Evolutionary conservation across 2,797 vertebrate genomes (phyloP), one percentile per base, ranked within the genome.

Genomic region (Ctenopoma kingsleyae): DNA sequence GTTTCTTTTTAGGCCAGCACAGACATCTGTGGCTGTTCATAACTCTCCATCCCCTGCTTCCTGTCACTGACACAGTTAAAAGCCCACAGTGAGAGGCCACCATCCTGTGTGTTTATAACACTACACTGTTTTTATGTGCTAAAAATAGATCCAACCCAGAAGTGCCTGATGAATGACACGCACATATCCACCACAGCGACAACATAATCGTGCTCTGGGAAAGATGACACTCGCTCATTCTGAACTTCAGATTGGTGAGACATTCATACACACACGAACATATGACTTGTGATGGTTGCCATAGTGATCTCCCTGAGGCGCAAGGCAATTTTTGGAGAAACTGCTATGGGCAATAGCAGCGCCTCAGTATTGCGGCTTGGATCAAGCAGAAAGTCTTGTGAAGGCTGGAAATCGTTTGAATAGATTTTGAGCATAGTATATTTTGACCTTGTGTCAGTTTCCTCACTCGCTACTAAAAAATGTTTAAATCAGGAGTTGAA

Each of bases 1-100:
- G 27, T 88, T 91, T 88, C 72, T 82, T 87, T 90, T 76, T 74
- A 82, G 88, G 79, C 76, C 88, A 86, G 51, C 71, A n/a, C 49
- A 55, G 67, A 76, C 78, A 83, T 57, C 67, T 11, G 1, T 44
- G 43, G 63, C 81, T 75, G 83, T 63, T 83, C 83, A 71, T 43
- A 70, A 71, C 78, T 71, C 69, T 73, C 63, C 59, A 19, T 64
- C 41, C 57, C 23, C 20, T 57, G 25, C 61, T 19, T 77, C 68
- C 55, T 30, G 2, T 77, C 25, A 60, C 65, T 83, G 82, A 84
- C 83, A 85, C 86, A 81, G 43, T 82, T 87, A 59, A 20, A 64
- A 71, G 70, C 67, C 79, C 76, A 67, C 65, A 73, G 81, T 20
- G 49, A 73, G 49, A 13, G 4, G 44, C 68, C 77, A 13, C 60